phyloP scores from a whole-genome alignment of 1,140 invertebrate species.

The Drosophila nannoptera region DNA sequence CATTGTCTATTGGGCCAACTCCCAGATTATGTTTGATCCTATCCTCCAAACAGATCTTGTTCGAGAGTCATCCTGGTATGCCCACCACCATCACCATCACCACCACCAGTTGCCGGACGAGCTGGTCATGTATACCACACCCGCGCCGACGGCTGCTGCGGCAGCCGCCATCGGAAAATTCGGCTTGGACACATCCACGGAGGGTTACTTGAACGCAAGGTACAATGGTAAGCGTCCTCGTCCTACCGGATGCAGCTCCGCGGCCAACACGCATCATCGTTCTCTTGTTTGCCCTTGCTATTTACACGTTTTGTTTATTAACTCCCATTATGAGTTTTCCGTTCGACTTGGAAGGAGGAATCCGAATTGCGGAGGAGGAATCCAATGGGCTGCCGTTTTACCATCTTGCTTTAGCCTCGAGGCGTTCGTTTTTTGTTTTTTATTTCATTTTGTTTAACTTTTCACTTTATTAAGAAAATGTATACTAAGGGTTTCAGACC shows the following conservation, averaged over 20 bases:
- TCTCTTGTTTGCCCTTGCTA: constrained; percentile 63
- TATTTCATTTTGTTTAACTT: constrained; percentile 56
- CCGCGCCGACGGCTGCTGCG: constrained; percentile 56
- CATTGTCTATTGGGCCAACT: not conserved
- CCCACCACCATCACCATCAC: constrained; percentile 69
- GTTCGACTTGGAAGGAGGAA: not conserved
- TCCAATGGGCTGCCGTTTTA: not conserved
- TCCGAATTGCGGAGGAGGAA: not conserved
- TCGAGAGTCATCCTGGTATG: constrained; percentile 75
- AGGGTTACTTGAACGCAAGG: constrained; percentile 78
- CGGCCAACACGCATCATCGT: constrained; percentile 20
- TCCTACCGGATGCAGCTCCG: constrained; percentile 52
- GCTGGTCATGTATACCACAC: constrained; percentile 72
- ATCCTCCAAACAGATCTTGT: constrained; percentile 54
- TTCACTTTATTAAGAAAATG: constrained; percentile 52
- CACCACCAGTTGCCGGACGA: constrained; percentile 71
- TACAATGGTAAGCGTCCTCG: constrained; percentile 77
- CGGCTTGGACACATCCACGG: constrained; percentile 73
- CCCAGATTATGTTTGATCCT: not conserved
- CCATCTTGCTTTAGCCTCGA: constrained; percentile 30
- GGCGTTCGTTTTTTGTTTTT: constrained; percentile 53
- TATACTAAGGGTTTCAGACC: constrained; percentile 7
- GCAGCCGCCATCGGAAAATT: constrained; percentile 70
- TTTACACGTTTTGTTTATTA: constrained; percentile 72
- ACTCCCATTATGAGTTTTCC: constrained; percentile 66